These are phyloP conservation scores for Microcebus ravelobensis DNA, from an alignment of 2,113 vertebrate genomes.

Conservation along the genomic window DNA sequence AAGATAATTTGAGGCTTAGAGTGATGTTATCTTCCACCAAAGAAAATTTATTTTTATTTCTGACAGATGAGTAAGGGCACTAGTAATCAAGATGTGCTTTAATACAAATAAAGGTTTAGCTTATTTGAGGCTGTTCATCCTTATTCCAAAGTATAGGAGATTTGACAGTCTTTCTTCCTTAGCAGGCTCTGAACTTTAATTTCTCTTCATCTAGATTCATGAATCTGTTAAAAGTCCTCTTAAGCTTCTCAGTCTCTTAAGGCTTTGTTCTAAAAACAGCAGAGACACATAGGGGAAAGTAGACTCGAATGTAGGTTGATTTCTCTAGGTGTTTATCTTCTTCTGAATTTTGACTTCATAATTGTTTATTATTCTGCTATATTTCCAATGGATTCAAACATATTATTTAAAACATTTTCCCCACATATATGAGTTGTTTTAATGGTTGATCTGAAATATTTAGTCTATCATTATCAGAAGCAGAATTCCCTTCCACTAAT, in stretches of 20 bases:
- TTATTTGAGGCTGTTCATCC: background rate
- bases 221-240: background rate
- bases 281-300: background rate
- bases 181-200: background rate
- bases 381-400: background rate
- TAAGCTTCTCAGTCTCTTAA: background rate
- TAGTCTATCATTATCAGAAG: background rate
- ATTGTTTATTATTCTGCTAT: background rate
- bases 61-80: background rate
- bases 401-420: conserved; percentile 14
- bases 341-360: conserved; percentile 24
- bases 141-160: background rate
- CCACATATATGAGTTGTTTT: background rate
- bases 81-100: conserved; percentile 9
- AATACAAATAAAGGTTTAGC: background rate
- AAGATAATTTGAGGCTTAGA: conserved; percentile 1
- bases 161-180: background rate
- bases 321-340: background rate
- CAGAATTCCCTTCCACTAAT: background rate
- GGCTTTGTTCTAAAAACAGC: background rate
- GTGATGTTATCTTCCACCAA: background rate
- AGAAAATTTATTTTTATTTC: conserved; percentile 27
- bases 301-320: background rate
- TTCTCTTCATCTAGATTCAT: background rate
- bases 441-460: background rate